Percentiles rank a stretch among this genome's conserved stretches.
Evolutionary conservation across 2,113 vertebrate species (phyloP).

Genomic region (Sinocyclocheilus maitianheensis): DNA sequence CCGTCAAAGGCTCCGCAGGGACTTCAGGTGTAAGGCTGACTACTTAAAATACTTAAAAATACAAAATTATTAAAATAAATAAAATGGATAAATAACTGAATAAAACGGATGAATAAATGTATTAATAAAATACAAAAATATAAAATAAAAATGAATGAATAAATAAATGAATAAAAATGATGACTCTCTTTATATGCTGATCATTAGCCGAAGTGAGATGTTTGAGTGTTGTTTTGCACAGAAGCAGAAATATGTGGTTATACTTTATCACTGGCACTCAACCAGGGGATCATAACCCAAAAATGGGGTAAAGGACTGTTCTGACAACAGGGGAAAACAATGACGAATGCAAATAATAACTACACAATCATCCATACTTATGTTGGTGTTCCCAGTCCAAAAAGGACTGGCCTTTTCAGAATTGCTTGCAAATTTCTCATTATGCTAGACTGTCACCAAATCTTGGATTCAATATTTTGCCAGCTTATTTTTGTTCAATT

Average conservation of each 20-base stretch:
- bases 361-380: not conserved
- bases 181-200: not conserved
- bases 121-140: too few species aligned
- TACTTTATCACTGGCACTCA: not conserved
- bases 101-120: too few species aligned
- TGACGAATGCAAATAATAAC: not conserved
- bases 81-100: too few species aligned
- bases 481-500: not conserved
- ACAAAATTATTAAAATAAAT: too few species aligned
- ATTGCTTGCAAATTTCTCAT: not conserved
- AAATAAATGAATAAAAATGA: too few species aligned
- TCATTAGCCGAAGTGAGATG: not conserved
- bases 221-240: not conserved
- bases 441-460: not conserved
- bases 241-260: not conserved
- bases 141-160: too few species aligned
- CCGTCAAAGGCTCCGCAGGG: not conserved
- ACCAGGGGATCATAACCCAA: not conserved
- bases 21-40: not conserved
- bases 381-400: not conserved
- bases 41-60: too few species aligned
- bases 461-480: not conserved
- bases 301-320: not conserved
- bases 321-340: not conserved
- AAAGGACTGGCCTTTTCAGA: not conserved